Percentiles rank a stretch among this genome's conserved stretches.
phyloP scores from a whole-genome alignment of 2,888 invertebrate species.

The Galeruca laticollis region DNA sequence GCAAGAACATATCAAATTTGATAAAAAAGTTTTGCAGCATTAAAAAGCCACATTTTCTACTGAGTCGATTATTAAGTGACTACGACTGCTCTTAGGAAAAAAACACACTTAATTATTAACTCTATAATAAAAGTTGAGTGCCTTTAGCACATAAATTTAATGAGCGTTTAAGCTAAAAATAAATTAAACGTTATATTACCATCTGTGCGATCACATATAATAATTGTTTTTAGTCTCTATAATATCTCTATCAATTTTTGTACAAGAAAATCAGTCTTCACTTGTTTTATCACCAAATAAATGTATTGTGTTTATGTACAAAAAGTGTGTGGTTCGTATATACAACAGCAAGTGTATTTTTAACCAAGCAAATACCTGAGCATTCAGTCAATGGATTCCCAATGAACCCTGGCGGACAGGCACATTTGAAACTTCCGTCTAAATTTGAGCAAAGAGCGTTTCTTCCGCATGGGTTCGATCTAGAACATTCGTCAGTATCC shows the following conservation, averaged over 20 bases:
- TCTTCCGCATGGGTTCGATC: constrained; percentile 77
- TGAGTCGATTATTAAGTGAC: too few species aligned
- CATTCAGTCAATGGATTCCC: constrained; percentile 84
- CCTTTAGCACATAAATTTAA: neutral
- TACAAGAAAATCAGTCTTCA: constrained; percentile 66
- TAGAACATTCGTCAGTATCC: constrained; percentile 82
- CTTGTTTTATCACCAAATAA: constrained; percentile 56
- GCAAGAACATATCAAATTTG: too few species aligned
- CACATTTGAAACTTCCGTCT: constrained; percentile 83
- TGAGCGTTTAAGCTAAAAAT: neutral
- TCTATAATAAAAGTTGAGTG: neutral
- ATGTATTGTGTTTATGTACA: constrained; percentile 45
- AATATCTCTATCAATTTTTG: constrained; percentile 22
- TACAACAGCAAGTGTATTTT: neutral
- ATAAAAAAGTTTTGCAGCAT: too few species aligned
- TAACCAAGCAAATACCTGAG: constrained; percentile 71
- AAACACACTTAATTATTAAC: neutral
- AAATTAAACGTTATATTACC: neutral
- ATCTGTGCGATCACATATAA: neutral
- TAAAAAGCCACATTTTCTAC: too few species aligned
- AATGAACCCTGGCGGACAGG: constrained; percentile 85
- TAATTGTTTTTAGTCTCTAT: neutral
- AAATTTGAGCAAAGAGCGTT: constrained; percentile 84
- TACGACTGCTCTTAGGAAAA: neutral
- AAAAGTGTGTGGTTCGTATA: constrained; percentile 13